Evolutionary conservation across 1,140 invertebrate species (phyloP), one percentile per base, ranked within the genome.

Genomic region (Eulimnadia texana): DNA sequence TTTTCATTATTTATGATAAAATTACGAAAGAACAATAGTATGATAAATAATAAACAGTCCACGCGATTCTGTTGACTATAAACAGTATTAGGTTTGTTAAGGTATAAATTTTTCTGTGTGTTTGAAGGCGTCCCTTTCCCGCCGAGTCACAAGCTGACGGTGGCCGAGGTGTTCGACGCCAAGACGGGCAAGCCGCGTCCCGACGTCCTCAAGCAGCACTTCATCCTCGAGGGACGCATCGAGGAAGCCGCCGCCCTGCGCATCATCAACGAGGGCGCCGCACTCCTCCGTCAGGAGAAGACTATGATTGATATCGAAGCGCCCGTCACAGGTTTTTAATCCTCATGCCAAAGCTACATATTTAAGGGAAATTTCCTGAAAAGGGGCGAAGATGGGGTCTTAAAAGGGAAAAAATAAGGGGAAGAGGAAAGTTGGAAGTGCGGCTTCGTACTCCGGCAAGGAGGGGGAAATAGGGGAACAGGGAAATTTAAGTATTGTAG

Each of bases 281-380:
- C 89, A 64, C 79, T 99, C 68, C 82, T 99, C 69, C 83, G 92
- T 66, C 88, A 92, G 70, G 96, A 99, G 78, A 97, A 97, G 78
- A 99, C 96, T 63, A 98, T 99, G 94, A 95, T 99, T 72, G 94
- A 99, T 76, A 98, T 99, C 74, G 95, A 99, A 80, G 96, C 96
- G 70, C 96, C 96, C 67, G 95, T 99, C 72, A 99, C 96, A 76
- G 87, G 88, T 90, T 68, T 76, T 60, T 23, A 24, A 6, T 54
- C n/a, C 24, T 54, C n/a, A n/a, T n/a, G n/a, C n/a, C n/a, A n/a
- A n/a, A n/a, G n/a, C n/a, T n/a, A n/a, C n/a, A n/a, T n/a, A n/a
- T n/a, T n/a, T n/a, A n/a, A n/a, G n/a, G n/a, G n/a, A n/a, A n/a
- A n/a, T n/a, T n/a, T n/a, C n/a, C n/a, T n/a, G n/a, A n/a, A 56